Evolutionary conservation across 2,113 vertebrate genomes (phyloP).

Genomic region (Syngnathus floridae): DNA sequence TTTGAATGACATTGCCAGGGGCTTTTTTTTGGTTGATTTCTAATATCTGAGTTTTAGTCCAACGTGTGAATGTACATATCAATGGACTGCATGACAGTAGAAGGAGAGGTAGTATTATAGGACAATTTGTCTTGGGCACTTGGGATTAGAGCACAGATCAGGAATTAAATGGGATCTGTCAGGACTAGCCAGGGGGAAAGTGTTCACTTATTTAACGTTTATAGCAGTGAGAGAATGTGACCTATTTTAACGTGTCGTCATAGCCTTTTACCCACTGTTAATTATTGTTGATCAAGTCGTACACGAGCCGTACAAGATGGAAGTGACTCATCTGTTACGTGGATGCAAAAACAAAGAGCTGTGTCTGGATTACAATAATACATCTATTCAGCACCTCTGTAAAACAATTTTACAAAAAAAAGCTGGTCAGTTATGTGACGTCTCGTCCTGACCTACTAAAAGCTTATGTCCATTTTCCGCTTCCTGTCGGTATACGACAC

Average conservation of each 20-base stretch:
- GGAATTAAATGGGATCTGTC: not conserved
- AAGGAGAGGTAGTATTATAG: not conserved
- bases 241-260: not conserved
- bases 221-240: not conserved
- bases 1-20: too few species aligned
- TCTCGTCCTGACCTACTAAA: conserved; percentile 27
- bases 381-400: not conserved
- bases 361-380: not conserved
- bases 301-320: not conserved
- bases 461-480: conserved; percentile 30
- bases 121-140: conserved; percentile 13
- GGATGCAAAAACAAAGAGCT: not conserved
- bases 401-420: not conserved
- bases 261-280: not conserved
- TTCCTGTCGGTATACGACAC: conserved; percentile 12
- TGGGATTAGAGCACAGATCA: conserved; percentile 22
- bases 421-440: conserved; percentile 10
- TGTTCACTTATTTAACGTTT: conserved; percentile 5
- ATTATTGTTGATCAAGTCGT: not conserved
- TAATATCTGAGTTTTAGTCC: not conserved
- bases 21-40: too few species aligned
- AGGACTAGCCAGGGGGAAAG: conserved; percentile 17
- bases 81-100: not conserved
- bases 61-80: not conserved
- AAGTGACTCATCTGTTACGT: not conserved